Evolutionary conservation across 2,797 vertebrate genomes (phyloP).

Genomic region (Tapera naevia): DNA sequence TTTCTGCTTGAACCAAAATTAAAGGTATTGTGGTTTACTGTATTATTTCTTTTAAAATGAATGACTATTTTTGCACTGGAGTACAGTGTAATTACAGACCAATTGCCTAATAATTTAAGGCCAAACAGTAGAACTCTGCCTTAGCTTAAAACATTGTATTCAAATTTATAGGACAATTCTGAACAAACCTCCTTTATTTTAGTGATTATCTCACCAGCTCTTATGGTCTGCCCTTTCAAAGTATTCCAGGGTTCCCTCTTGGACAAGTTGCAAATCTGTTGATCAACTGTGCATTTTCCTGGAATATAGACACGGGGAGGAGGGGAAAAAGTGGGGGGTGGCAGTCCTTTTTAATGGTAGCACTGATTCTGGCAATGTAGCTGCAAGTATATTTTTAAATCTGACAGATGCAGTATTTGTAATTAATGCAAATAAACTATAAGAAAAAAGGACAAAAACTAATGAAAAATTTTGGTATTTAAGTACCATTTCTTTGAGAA

Average conservation of each 20-base stretch:
- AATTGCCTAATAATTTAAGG: neutral
- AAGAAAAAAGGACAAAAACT: neutral
- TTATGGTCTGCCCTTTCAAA: neutral
- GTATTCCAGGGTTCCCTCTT: neutral
- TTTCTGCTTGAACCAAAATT: neutral
- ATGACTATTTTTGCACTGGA: neutral
- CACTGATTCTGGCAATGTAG: neutral
- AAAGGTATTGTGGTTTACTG: neutral
- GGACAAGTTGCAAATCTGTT: neutral
- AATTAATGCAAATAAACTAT: neutral
- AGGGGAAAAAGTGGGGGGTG: accelerated
- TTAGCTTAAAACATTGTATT: conserved; percentile 38
- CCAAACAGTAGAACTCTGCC: neutral
- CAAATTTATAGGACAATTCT: conserved; percentile 23
- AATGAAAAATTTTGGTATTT: neutral
- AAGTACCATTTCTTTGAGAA: neutral
- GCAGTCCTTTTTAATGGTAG: neutral
- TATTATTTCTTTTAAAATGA: neutral
- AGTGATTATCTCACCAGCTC: neutral
- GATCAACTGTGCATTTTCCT: neutral
- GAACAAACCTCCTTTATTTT: conserved; percentile 2
- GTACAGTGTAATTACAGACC: neutral
- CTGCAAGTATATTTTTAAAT: neutral
- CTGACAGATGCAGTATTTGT: neutral
- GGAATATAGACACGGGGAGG: neutral